phyloP scores from a whole-genome alignment of 2,797 vertebrate genomes.

The Pyrrhura leucotis region DNA sequence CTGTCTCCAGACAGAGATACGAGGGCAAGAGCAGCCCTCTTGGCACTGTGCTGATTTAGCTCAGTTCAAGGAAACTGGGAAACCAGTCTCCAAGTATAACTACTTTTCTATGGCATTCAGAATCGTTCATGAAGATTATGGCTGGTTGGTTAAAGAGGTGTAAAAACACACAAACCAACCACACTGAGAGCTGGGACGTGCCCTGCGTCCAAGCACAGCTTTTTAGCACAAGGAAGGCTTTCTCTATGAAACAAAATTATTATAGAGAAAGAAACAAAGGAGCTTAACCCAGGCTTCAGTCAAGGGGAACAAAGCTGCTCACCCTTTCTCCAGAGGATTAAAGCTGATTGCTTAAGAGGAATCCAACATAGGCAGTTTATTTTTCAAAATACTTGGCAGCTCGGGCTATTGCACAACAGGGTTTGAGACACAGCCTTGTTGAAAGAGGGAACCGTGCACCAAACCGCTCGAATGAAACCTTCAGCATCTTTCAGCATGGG shows the following conservation, averaged over 20 bases:
- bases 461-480: conserved; percentile 29
- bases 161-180: not conserved
- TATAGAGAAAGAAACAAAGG: not conserved
- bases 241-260: not conserved
- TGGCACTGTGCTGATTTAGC: not conserved
- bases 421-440: conserved; percentile 43
- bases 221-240: not conserved
- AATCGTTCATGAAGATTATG: not conserved
- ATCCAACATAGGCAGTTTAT: conserved; percentile 54
- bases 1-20: not conserved
- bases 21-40: not conserved
- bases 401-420: conserved; percentile 35
- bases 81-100: not conserved
- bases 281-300: conserved; percentile 10
- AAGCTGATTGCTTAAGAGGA: conserved; percentile 62
- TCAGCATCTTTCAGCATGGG: conserved; percentile 18
- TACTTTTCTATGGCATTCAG: not conserved
- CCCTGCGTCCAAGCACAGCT: not conserved
- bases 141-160: not conserved
- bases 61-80: not conserved
- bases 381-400: conserved; percentile 63
- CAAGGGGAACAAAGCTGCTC: conserved; percentile 41
- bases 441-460: conserved; percentile 60
- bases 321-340: conserved; percentile 39
- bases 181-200: not conserved